Conservation (phyloP, 2,113 vertebrate genomes). For the Pelodiscus sinensis region DNA sequence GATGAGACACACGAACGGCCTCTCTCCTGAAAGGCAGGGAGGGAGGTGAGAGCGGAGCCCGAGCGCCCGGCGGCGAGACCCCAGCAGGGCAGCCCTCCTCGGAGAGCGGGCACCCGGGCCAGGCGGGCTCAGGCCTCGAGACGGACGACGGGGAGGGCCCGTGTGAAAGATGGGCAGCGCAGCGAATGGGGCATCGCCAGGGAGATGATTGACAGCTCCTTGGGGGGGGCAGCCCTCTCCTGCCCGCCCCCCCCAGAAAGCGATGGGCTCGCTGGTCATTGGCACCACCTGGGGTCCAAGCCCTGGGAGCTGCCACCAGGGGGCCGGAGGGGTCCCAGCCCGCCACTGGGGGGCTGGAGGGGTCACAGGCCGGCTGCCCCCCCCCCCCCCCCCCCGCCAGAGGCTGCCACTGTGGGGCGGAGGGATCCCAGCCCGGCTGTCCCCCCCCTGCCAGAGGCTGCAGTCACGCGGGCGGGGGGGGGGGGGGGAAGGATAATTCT, state of each 20-base stretch:
- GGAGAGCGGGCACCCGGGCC: fast-evolving
- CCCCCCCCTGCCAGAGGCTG: not conserved
- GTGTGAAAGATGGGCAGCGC: fast-evolving
- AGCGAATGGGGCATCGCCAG: not conserved
- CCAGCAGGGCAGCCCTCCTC: not conserved
- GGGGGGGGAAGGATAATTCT: not conserved
- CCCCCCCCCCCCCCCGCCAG: not conserved
- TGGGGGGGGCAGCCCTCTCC: too few relatives aligned
- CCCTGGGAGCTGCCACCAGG: not conserved
- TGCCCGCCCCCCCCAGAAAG: not conserved
- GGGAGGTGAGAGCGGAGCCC: not conserved
- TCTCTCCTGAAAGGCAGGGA: constrained; percentile 84
- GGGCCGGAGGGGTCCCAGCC: not conserved
- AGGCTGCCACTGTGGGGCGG: not conserved
- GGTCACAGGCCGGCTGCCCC: not conserved
- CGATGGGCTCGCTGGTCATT: not conserved
- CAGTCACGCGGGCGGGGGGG: not conserved
- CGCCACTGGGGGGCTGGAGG: too few relatives aligned
- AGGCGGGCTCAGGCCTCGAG: fast-evolving
- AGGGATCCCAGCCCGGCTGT: not conserved
- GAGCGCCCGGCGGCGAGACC: not conserved
- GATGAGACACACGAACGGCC: constrained; percentile 96
- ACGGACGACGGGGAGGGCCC: fast-evolving
- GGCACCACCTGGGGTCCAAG: too few relatives aligned
- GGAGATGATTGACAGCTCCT: not conserved